Evolutionary conservation across 2,113 vertebrate genomes (phyloP).

Genomic region (Microtus pennsylvanicus): DNA sequence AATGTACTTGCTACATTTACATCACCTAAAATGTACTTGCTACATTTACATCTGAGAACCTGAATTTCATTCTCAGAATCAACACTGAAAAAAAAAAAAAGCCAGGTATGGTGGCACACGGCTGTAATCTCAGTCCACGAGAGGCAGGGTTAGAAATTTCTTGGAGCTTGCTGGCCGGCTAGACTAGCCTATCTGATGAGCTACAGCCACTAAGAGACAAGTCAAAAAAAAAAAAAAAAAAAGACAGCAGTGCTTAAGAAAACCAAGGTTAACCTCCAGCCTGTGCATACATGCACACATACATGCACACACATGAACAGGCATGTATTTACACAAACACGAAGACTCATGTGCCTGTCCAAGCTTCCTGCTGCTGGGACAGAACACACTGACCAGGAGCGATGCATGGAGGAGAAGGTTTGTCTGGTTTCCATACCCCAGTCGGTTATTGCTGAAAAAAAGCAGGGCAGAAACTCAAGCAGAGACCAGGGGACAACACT

Average conservation of each 20-base stretch:
- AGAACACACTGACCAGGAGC: background rate
- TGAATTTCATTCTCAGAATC: background rate
- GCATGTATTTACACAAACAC: background rate
- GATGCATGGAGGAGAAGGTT: background rate
- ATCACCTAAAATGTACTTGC: background rate
- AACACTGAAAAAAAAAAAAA: background rate
- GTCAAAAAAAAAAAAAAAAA: no score
- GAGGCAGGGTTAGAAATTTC: background rate
- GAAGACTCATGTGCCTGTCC: background rate
- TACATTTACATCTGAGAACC: background rate
- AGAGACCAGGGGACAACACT: background rate
- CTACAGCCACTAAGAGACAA: background rate
- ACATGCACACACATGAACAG: no score
- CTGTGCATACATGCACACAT: background rate
- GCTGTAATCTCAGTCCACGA: background rate
- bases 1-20: background rate
- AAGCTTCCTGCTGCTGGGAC: no score
- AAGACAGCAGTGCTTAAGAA: no score
- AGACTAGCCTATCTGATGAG: background rate
- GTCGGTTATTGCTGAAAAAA: background rate
- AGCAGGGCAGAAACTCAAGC: background rate
- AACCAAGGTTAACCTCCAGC: background rate
- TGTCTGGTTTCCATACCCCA: background rate
- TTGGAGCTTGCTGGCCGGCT: background rate
- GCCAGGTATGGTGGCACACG: background rate